Evolutionary conservation across 1,140 invertebrate genomes (phyloP), one percentile per base, ranked within the genome.

Genomic region (Musca domestica): DNA sequence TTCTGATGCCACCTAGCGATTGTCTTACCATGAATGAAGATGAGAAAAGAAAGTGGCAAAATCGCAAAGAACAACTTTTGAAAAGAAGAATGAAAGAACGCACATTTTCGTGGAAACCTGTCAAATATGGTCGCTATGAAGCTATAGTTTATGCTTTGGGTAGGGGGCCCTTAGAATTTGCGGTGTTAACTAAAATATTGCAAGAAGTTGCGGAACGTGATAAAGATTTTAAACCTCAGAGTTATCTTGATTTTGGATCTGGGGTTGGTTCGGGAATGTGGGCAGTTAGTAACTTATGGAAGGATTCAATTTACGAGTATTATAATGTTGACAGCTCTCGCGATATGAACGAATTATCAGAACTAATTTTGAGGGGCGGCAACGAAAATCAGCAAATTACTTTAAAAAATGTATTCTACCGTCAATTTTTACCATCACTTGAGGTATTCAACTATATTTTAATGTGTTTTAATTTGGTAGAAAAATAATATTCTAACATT

Each of bases 211-310:
- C 83, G 69, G 73, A 75, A 58, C 82, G 86, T 25, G 84, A 91
- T 77, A 83, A 84, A 52, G 70, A 87, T n/a, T 97, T 93, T 80
- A 81, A 83, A 52, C 95, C 95, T 0, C 82, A 83, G 68, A 89
- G 88, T 66, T 85, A 95, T 66, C 92, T 95, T 77, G 95, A 97
- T 83, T 96, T 95, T 84, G 95, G 95, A 6, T 95, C 94, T 54
- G 95, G 95, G 15, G 81, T 94, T 52, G 95, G 94, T 2, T 91
- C 92, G 27, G 90, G 88, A 0, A 88, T 89, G 46, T 96, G 95
- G 93, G 93, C 91, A 22, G 87, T 90, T 4, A 88, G 89, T 70
- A 76, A 84, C 10, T 83, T 86, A 22, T 96, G 94, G 93, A 77
- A 83, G 6, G 82, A 87, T 15, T 83, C 86, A 47, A 84, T 96